A percentile compares a stretch with the other conserved stretches of the same genome.
Evolutionary conservation across 2,113 vertebrate species (phyloP).

Genomic region (Oncorhynchus keta): DNA sequence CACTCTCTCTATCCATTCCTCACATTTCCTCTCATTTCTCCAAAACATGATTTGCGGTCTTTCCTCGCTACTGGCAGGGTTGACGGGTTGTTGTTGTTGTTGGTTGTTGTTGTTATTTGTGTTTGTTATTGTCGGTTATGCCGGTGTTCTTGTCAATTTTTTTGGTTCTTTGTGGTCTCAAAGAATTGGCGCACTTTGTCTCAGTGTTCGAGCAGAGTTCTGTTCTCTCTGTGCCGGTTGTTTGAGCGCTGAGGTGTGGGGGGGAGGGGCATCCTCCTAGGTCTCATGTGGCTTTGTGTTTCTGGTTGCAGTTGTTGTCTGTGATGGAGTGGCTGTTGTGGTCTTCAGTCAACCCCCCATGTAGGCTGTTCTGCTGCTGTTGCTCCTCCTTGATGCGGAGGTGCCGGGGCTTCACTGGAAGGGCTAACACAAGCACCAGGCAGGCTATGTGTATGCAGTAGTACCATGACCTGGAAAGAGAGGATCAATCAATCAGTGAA

Average conservation of each 20-base stretch:
- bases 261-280: constrained; percentile 28
- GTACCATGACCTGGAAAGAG: constrained; percentile 85
- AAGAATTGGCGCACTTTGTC: constrained; percentile 45
- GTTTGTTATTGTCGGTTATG: constrained; percentile 42
- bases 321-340: constrained; percentile 72
- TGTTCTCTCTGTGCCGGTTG: constrained; percentile 41
- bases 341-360: constrained; percentile 45
- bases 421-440: constrained; percentile 79
- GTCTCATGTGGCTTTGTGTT: constrained; percentile 80
- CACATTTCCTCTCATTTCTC: constrained; percentile 13
- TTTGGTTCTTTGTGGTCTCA: constrained; percentile 61
- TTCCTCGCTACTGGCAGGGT: constrained; percentile 57
- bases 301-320: constrained; percentile 88
- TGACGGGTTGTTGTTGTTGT: constrained; percentile 42
- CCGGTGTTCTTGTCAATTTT: constrained; percentile 19
- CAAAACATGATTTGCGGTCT: constrained; percentile 29
- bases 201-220: constrained; percentile 1
- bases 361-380: constrained; percentile 59
- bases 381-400: constrained; percentile 71
- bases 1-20: constrained; percentile 23
- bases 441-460: constrained; percentile 86
- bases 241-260: constrained; percentile 30
- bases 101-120: constrained; percentile 79
- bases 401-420: constrained; percentile 82
- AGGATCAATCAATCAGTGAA: constrained; percentile 19